Conservation (phyloP, 2,797 vertebrate species). For the Heteromormyrus szaboi region DNA sequence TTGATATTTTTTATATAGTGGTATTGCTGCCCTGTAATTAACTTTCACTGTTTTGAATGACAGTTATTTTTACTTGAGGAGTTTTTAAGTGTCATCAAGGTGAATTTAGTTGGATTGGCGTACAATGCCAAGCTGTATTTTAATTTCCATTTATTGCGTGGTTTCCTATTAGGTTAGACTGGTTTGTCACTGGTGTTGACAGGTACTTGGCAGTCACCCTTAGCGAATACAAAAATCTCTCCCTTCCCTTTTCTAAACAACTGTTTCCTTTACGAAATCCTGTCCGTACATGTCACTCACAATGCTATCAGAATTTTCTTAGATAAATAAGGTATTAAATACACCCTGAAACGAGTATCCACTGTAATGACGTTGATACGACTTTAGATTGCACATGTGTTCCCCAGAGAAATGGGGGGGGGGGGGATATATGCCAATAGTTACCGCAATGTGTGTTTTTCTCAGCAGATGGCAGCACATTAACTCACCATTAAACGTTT, state of each 20-base stretch:
- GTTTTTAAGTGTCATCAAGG: background rate
- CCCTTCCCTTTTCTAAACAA: background rate
- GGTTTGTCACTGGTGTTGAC: background rate
- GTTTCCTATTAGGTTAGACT: conserved; percentile 5
- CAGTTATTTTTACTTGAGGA: background rate
- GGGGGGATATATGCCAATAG: background rate
- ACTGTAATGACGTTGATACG: background rate
- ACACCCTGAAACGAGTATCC: conserved; percentile 29
- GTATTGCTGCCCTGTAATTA: background rate
- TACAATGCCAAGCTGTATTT: background rate
- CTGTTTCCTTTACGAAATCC: background rate
- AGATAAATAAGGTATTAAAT: conserved; percentile 61
- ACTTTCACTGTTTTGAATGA: conserved; percentile 3
- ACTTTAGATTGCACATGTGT: background rate
- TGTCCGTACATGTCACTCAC: conserved; percentile 34
- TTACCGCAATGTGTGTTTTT: background rate
- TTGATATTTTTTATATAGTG: background rate
- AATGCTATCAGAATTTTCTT: conserved; percentile 44
- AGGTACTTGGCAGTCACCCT: background rate
- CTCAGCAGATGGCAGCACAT: background rate
- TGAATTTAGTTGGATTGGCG: conserved; percentile 11
- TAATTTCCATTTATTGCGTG: background rate
- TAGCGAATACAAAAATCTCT: background rate
- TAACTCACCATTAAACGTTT: background rate
- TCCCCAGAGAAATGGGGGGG: background rate